Evolutionary conservation across 2,797 vertebrate genomes (phyloP).

Genomic region (Epinephelus awoara): DNA sequence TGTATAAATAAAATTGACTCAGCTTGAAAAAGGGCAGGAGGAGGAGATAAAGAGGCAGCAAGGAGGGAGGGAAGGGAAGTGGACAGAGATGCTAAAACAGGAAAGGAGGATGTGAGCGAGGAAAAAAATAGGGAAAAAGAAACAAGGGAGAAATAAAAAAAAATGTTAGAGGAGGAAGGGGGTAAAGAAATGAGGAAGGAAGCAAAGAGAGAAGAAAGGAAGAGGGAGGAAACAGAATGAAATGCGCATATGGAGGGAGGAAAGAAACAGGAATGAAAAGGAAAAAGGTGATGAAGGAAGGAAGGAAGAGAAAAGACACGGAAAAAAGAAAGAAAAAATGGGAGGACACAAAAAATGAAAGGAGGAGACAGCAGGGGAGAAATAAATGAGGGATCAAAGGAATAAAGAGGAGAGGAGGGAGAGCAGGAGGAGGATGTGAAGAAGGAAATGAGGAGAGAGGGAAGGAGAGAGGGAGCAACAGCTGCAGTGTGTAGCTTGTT

Average conservation of each 20-base stretch:
- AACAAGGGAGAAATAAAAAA: too few species aligned
- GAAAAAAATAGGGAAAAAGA: too few species aligned
- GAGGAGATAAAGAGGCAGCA: background rate
- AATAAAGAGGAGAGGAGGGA: background rate
- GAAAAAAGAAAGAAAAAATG: background rate
- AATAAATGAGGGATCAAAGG: too few species aligned
- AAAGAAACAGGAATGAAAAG: background rate
- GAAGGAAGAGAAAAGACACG: background rate
- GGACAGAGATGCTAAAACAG: background rate
- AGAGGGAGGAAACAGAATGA: background rate
- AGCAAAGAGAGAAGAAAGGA: too few species aligned
- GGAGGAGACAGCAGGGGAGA: background rate
- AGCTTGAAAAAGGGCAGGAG: background rate
- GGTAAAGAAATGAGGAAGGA: too few species aligned
- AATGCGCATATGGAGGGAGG: too few species aligned
- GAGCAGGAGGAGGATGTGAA: background rate
- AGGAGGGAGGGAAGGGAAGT: background rate
- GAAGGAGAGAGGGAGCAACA: background rate
- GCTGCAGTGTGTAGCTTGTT: slow-evolving; percentile 28
- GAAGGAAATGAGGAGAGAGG: background rate
- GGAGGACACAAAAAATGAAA: background rate
- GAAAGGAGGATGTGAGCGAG: background rate
- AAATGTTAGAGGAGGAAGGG: too few species aligned
- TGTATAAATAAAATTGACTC: too few species aligned
- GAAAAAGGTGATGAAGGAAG: too few species aligned